These are phyloP conservation scores for Drosophila ogumai DNA, from an alignment of 1,140 invertebrate genomes.

Conservation along the genomic window DNA sequence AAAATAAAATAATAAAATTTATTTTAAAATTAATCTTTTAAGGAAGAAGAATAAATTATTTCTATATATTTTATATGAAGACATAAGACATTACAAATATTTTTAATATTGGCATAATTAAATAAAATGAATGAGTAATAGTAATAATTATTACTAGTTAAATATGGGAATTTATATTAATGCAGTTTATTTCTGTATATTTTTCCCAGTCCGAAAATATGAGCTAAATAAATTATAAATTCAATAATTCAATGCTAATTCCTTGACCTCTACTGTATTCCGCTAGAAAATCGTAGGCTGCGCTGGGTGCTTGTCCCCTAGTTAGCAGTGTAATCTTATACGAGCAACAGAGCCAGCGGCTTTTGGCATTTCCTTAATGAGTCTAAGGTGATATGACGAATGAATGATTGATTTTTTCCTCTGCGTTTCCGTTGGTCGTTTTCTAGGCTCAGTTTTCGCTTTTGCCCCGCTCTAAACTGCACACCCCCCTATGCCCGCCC, in stretches of 20 bases:
- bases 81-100: no score
- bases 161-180: no score
- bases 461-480: background rate
- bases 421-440: constrained; percentile 44
- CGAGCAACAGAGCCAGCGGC: constrained; percentile 29
- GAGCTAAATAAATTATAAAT: no score
- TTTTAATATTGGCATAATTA: no score
- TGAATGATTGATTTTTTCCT: constrained; percentile 78
- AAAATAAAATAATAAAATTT: no score
- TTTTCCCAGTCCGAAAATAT: no score
- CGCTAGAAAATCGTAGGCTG: background rate
- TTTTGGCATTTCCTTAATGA: constrained; percentile 72
- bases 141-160: no score
- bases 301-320: constrained; percentile 5
- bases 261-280: background rate
- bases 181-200: no score
- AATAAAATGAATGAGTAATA: no score
- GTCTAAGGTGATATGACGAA: constrained; percentile 80
- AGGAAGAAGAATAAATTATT: no score
- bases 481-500: background rate
- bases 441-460: constrained; percentile 22
- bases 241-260: background rate
- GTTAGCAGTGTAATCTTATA: constrained; percentile 53
- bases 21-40: no score
- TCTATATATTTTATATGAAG: no score